A percentile compares a stretch with the other conserved stretches of the same genome.
Conservation (phyloP, 53 echinoderm and acorn worm genomes). For the Echinarachnius parma region DNA sequence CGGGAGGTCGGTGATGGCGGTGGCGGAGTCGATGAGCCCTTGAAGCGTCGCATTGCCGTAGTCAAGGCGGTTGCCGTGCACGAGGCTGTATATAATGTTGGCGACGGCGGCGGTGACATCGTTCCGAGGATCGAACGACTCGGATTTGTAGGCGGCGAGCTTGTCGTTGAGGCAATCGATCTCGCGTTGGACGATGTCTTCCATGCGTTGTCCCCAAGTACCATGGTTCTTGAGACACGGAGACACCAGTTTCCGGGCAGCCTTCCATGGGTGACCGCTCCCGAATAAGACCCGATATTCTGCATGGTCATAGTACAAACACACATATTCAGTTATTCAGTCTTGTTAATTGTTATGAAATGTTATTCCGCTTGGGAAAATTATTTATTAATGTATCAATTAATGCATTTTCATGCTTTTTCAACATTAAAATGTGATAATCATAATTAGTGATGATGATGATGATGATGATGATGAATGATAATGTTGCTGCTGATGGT, state of each 20-base stretch:
- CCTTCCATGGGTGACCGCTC: constrained; percentile 17
- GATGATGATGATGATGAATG: not conserved
- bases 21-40: constrained; percentile 4
- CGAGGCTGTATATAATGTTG: constrained; percentile 17
- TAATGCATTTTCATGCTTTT: too few relatives aligned
- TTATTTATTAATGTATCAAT: too few relatives aligned
- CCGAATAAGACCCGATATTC: constrained; percentile 12
- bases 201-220: constrained; percentile 27
- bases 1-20: not conserved
- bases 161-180: not conserved
- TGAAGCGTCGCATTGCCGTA: not conserved
- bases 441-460: too few relatives aligned
- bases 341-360: too few relatives aligned
- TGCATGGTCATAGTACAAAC: not conserved
- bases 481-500: not conserved
- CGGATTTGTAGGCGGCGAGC: not conserved
- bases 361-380: too few relatives aligned
- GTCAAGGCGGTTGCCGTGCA: constrained; percentile 15
- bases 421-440: too few relatives aligned
- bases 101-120: not conserved
- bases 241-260: not conserved
- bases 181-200: not conserved
- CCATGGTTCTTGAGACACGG: constrained; percentile 31
- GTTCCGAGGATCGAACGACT: constrained; percentile 19
- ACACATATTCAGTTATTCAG: too few relatives aligned